Base-by-base conservation (phyloP, 2,113 vertebrate genomes). In the Melanerpes aurifrons region DNA sequence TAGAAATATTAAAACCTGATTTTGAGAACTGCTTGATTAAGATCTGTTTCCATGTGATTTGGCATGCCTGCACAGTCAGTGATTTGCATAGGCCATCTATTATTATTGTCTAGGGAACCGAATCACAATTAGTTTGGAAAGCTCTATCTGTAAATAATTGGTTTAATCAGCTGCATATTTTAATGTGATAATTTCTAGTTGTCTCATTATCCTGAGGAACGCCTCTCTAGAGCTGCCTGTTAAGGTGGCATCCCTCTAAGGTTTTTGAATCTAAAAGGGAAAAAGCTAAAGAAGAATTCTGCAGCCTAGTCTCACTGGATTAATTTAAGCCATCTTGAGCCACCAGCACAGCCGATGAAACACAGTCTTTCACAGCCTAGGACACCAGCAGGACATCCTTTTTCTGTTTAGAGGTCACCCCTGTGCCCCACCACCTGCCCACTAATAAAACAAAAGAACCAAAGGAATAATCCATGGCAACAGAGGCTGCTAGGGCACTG, bases 381-480 rank as follows among this genome's bases (percentile, higher is more conserved):
- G 92, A 97, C 95, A 96, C 96, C 98, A 98, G 97, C 97, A 50
- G 98, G 98, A 98, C 97, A 97, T 98, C 98, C 98, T 97, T 98
- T 98, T 98, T 98, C 97, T 97, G 97, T 97, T 97, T 97, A 98
- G 97, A 98, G 98, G 97, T 95, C 64, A 74, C 94, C n/a, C 72
- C 96, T 90, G 87, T 95, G 79, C 45, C 63, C 18, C 61, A 95
- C 96, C 95, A 94, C 96, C 95, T 92, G 66, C 95, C 85, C 96
- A 96, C 90, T 94, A 97, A 97, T 97, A 97, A 98, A 98, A 98
- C 93, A 98, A 98, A 97, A 96, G 90, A 95, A 96, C 79, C 85
- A 85, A 82, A 94, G 96, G 95, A 97, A 97, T 97, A 98, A 98
- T 98, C 97, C 98, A 97, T 88, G 93, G 95, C 97, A 50, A 96